These are phyloP conservation scores for Himalopsyche tibetana DNA, from an alignment of 2,888 invertebrate genomes.

Conservation along the genomic window DNA sequence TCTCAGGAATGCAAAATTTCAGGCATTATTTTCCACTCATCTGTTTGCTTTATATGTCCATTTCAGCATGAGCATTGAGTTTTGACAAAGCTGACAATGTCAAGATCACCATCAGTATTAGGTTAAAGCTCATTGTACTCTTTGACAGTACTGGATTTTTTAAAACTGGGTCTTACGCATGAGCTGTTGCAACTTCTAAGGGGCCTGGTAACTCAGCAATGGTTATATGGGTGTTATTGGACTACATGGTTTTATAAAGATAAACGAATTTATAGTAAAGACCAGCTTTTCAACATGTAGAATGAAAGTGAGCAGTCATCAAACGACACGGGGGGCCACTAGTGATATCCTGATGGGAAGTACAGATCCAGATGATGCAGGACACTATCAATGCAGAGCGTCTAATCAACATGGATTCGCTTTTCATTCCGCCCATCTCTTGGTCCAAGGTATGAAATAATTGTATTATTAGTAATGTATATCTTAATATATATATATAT, in stretches of 20 bases:
- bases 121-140: too few relatives aligned
- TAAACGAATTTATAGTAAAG: neutral
- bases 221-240: too few relatives aligned
- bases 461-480: neutral
- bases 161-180: too few relatives aligned
- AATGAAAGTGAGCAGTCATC: conserved; percentile 72
- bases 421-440: conserved; percentile 71
- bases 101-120: too few relatives aligned
- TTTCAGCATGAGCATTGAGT: too few relatives aligned
- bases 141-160: too few relatives aligned
- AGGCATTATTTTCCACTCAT: too few relatives aligned
- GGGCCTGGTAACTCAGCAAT: too few relatives aligned
- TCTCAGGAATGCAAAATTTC: too few relatives aligned
- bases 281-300: conserved; percentile 67
- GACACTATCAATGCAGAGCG: conserved; percentile 74
- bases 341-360: conserved; percentile 72
- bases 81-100: too few relatives aligned
- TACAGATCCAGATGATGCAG: conserved; percentile 73
- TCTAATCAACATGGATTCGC: conserved; percentile 74
- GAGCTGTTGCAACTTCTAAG: too few relatives aligned
- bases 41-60: too few relatives aligned
- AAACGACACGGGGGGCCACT: conserved; percentile 70
- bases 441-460: conserved; percentile 70
- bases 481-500: neutral
- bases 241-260: neutral